Base-by-base conservation (phyloP, 2,888 invertebrate genomes). In the Tetragonisca angustula region DNA sequence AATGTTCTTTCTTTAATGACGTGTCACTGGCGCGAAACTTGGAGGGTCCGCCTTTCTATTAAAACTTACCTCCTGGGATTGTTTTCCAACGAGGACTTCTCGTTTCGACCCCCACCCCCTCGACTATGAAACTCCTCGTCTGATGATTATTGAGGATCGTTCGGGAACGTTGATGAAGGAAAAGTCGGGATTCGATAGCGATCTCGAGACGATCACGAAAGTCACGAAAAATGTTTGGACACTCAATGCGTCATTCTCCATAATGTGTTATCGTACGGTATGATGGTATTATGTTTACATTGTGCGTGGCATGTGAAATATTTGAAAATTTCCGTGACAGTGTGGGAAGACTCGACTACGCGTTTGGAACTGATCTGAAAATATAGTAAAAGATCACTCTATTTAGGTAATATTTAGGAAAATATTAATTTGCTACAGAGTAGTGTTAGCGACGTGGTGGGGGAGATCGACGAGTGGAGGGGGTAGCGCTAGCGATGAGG, bases 1-100 rank as follows among this genome's bases (percentile, higher is more conserved):
- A 84, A 79, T 79, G 80, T 79, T 81, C 84, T 80, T 81, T 56
- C 84, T 82, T 79, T 87, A 87, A 89, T 77, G 84, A 81, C 74
- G 77, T 77, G 89, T 84, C 89, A 64, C 80, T 73, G 77, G 61
- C 61, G 75, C 32, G 72, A 81, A 43, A 83, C 54, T 76, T 59
- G 52, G 59, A 70, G 73, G 9, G 43, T 52, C 32, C 4, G 32
- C 81, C 50, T 79, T 84, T 79, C 84, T 79, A 84, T 84, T 84
- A 84, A 84, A 83, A 83, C 75, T 84, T 83, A 59, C 74, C 74
- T 64, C 32, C 17, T n/a, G 54, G 61, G 73, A 75, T 78, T 84
- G 73, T 78, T 84, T 84, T 71, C 74, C 70, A 21, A 65, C 49
- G 32, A 27, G n/a, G 19, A n/a, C 13, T 49, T 50, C 32, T 27